These are phyloP conservation scores for Lysandra coridon DNA, from an alignment of 2,888 invertebrate genomes.

Conservation along the genomic window DNA sequence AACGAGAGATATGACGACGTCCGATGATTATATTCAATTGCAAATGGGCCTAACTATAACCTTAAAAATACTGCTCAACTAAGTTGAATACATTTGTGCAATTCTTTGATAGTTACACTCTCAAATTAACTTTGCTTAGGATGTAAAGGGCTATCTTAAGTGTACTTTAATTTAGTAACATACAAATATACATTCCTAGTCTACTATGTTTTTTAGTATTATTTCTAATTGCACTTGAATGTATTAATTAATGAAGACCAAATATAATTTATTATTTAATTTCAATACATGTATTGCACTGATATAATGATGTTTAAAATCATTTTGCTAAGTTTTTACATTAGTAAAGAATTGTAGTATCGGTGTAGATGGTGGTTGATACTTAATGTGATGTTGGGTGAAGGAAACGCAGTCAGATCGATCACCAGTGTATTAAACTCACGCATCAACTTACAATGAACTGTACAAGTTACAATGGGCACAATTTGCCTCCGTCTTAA, in stretches of 20 bases:
- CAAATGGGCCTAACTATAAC: neutral
- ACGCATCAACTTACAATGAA: no score
- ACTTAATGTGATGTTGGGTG: no score
- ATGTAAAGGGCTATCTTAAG: neutral
- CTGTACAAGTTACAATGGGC: no score
- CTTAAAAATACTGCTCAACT: neutral
- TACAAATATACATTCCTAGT: slow-evolving; percentile 1
- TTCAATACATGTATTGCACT: neutral
- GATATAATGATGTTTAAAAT: neutral
- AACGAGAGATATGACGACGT: no score
- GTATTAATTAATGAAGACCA: neutral
- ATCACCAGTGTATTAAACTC: no score
- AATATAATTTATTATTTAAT: neutral
- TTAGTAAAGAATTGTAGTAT: neutral
- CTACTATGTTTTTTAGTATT: neutral
- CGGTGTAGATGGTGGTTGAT: no score
- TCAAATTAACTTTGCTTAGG: neutral
- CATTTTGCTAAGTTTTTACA: neutral
- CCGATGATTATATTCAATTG: no score
- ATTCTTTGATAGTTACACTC: neutral
- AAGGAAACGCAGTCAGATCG: no score
- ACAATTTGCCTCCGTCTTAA: no score
- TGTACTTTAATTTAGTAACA: neutral
- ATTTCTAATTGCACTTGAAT: neutral
- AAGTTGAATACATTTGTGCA: neutral